A percentile compares a stretch with the other conserved stretches of the same genome.
Conservation (phyloP, 2,888 invertebrate species). For the Tenthredo mesomela region DNA sequence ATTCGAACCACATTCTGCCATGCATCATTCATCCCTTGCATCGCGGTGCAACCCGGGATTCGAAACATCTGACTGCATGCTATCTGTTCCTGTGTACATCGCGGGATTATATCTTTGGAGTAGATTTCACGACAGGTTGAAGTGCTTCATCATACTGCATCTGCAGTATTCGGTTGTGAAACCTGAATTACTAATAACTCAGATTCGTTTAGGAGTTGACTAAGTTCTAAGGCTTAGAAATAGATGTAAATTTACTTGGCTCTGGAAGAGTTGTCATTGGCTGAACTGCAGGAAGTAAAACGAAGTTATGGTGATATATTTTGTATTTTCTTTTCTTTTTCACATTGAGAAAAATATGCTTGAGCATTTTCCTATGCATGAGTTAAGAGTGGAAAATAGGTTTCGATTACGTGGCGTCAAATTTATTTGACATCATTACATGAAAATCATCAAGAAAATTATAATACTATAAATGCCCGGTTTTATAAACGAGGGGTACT, state of each 20-base stretch:
- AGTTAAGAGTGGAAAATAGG: neutral
- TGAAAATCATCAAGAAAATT: neutral
- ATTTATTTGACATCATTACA: neutral
- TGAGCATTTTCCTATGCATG: too few relatives aligned
- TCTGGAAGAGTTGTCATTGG: neutral
- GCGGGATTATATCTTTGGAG: conserved; percentile 16
- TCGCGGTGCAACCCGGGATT: conserved; percentile 41
- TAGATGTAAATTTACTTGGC: neutral
- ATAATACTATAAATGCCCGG: too few relatives aligned
- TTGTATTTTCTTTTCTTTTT: neutral
- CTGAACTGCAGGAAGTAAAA: neutral
- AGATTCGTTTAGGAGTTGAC: neutral
- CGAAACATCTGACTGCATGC: conserved; percentile 46
- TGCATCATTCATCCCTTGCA: conserved; percentile 53
- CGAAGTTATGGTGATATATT: neutral
- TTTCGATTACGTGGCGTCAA: neutral
- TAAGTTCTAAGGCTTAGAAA: neutral
- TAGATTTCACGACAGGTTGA: neutral
- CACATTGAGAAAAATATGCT: neutral
- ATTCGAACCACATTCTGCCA: conserved; percentile 48
- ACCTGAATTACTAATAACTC: neutral
- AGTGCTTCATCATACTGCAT: neutral
- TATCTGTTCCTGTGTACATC: conserved; percentile 32
- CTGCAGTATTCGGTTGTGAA: neutral
- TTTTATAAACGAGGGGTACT: too few relatives aligned